Conservation (phyloP, 2,797 vertebrate species). For the Eupleurogrammus muticus region DNA sequence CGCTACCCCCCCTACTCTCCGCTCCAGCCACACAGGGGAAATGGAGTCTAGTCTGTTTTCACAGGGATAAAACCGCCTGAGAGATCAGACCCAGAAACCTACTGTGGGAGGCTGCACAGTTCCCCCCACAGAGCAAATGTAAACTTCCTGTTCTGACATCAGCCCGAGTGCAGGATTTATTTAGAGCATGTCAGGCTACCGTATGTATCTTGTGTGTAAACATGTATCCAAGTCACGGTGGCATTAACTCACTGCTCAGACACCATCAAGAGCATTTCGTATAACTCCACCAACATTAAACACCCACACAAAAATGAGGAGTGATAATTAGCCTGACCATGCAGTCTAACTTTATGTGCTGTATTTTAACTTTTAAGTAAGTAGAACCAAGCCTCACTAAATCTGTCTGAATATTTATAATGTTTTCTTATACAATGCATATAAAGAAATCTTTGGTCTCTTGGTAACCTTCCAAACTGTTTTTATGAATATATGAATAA, state of each 20-base stretch:
- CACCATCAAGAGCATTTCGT: background rate
- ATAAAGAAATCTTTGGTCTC: background rate
- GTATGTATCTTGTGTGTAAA: slow-evolving; percentile 31
- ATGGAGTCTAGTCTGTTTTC: slow-evolving; percentile 66
- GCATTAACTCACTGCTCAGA: slow-evolving; percentile 14
- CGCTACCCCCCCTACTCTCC: slow-evolving; percentile 20
- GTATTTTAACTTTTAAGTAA: background rate
- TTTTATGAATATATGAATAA: background rate
- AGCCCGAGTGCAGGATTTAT: slow-evolving; percentile 58
- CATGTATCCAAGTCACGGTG: slow-evolving; percentile 31
- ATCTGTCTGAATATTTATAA: background rate
- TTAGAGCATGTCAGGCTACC: slow-evolving; percentile 42
- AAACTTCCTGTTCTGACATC: slow-evolving; percentile 78
- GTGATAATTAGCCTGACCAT: background rate
- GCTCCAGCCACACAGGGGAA: slow-evolving; percentile 50
- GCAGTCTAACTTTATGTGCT: background rate
- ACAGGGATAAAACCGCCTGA: slow-evolving; percentile 65
- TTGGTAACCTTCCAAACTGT: slow-evolving; percentile 4
- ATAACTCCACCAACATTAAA: slow-evolving; percentile 2
- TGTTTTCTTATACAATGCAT: background rate
- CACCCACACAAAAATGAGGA: background rate
- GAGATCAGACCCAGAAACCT: slow-evolving; percentile 48
- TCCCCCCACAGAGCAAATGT: slow-evolving; percentile 56
- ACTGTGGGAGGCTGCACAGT: slow-evolving; percentile 43
- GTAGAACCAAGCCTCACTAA: background rate